A percentile compares a stretch with the other conserved stretches of the same genome.
These are phyloP conservation scores for Anthopleura xanthogrammica DNA, from an alignment of 92 coral and sea anemone species.

Conservation along the genomic window DNA sequence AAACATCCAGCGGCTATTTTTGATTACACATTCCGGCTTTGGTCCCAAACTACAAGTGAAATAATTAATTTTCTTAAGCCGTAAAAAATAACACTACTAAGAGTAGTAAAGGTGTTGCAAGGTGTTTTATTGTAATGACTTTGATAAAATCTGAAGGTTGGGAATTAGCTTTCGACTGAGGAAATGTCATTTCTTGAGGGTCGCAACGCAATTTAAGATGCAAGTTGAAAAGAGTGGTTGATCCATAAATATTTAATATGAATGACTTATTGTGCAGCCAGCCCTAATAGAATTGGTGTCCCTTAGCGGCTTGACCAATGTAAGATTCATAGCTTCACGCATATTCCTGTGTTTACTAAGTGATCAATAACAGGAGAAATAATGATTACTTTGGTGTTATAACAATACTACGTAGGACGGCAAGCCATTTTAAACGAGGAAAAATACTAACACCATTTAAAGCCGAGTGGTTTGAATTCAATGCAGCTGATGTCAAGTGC, in stretches of 20 bases:
- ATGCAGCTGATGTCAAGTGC: background rate
- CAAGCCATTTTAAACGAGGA: background rate
- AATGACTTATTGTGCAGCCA: background rate
- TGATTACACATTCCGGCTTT: background rate
- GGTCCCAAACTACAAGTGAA: background rate
- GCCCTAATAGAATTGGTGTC: background rate
- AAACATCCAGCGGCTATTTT: background rate
- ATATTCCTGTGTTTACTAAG: background rate
- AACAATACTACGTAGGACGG: background rate
- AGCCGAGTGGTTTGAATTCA: background rate
- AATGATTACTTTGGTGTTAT: conserved; percentile 3
- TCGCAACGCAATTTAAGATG: conserved; percentile 2
- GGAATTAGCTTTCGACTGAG: background rate
- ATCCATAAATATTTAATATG: conserved; percentile 8
- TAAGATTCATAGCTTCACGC: background rate
- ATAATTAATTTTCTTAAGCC: background rate
- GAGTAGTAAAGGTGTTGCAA: background rate
- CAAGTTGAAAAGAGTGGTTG: background rate
- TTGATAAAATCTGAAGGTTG: conserved; percentile 6
- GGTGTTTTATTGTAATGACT: background rate
- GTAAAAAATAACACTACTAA: background rate
- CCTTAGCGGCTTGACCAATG: conserved; percentile 2
- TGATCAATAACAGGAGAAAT: conserved; percentile 3
- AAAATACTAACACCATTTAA: background rate
- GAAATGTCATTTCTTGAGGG: background rate